phyloP scores from a whole-genome alignment of 2,888 invertebrate species.

The Lasioglossum oenotherae region DNA sequence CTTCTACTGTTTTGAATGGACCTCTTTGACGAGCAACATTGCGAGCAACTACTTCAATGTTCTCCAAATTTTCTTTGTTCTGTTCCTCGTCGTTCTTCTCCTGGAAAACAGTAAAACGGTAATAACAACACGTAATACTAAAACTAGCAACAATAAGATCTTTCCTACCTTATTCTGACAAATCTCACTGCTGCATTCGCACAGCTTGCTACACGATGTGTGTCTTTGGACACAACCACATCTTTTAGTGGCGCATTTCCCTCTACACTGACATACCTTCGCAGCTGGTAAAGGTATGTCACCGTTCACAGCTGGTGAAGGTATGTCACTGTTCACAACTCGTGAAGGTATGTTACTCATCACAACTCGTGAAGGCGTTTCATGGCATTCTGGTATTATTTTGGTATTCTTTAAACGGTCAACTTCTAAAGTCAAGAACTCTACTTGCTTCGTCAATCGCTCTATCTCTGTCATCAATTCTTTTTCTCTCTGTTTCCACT shows the following conservation, averaged over 20 bases:
- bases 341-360: too few species aligned
- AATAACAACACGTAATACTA: not conserved
- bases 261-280: slow-evolving; percentile 66
- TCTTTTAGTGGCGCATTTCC: slow-evolving; percentile 62
- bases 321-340: too few species aligned
- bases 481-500: slow-evolving; percentile 9
- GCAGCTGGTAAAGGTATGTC: too few species aligned
- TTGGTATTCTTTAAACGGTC: not conserved
- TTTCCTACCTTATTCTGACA: slow-evolving; percentile 73
- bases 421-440: slow-evolving; percentile 55
- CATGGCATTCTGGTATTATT: too few species aligned
- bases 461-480: slow-evolving; percentile 46
- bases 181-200: slow-evolving; percentile 64
- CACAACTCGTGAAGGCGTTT: too few species aligned
- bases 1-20: slow-evolving; percentile 18
- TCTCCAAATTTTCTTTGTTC: slow-evolving; percentile 37
- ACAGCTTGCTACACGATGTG: slow-evolving; percentile 57
- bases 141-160: not conserved
- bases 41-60: not conserved
- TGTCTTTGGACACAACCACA: slow-evolving; percentile 75
- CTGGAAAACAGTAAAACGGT: not conserved
- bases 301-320: too few species aligned
- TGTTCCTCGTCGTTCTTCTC: not conserved
- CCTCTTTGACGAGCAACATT: not conserved
- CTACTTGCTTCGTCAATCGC: slow-evolving; percentile 62